Evolutionary conservation across 2,113 vertebrate genomes (phyloP), one percentile per base, ranked within the genome.

Genomic region (Potamarius usumacintae): DNA sequence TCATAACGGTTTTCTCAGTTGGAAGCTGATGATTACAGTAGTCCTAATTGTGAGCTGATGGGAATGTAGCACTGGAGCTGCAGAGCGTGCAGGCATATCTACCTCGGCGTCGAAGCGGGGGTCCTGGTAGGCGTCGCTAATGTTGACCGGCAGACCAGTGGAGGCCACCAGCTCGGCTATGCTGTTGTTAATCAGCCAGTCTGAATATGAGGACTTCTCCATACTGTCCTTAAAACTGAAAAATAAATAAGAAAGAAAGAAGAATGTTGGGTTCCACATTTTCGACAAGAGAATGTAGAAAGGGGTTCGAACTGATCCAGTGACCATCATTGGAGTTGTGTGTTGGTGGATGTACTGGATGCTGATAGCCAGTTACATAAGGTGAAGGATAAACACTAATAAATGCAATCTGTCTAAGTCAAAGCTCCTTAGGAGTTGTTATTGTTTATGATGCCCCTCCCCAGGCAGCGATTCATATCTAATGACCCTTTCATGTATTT

Each of bases 101-200:
- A 99, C 98, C 94, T 99, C 98, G 5, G 97, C 97, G 87, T 99
- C 98, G 89, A 99, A 99, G 92, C 98, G 98, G 42, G 98, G 98
- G 91, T 99, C 98, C 93, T 99, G 98, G 91, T 97, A 99, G 85
- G 97, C 97, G 69, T 99, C 98, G 0, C 97, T 99, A 90, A 99
- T 97, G 93, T 99, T 99, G 88, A 99, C 98, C 0, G 98, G 98
- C 34, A 99, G 97, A 89, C 98, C 98, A 0, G 98, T 99, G 65
- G 98, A 99, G 57, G 98, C 98, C 15, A 99, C 98, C 18, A 99
- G 96, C 92, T 99, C 98, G 1, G 98, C 98, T 65, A 99, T 94
- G 87, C 98, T 99, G 88, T 99, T 99, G 92, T 99, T 99, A 93
- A 99, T 97, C 85, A 99, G 95, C 98, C 98, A 99, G 93, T 99